These are phyloP conservation scores for Prenolepis imparis DNA, from an alignment of 2,888 invertebrate species.

Conservation along the genomic window DNA sequence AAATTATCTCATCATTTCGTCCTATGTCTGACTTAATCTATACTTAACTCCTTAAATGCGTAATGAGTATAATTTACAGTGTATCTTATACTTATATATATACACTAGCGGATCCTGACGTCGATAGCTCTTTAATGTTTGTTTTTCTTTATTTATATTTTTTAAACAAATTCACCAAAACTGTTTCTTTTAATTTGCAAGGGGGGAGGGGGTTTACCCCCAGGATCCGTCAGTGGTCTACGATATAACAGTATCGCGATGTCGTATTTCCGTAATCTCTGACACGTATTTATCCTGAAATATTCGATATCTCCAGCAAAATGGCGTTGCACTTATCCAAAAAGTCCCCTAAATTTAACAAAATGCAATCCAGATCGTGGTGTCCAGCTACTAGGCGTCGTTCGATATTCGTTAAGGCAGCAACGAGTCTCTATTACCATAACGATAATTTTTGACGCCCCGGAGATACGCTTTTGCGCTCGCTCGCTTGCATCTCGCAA, in stretches of 20 bases:
- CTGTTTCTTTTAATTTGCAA: too few relatives aligned
- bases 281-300: constrained; percentile 46
- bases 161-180: too few relatives aligned
- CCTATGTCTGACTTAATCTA: too few relatives aligned
- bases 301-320: constrained; percentile 47
- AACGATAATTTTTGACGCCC: constrained; percentile 4
- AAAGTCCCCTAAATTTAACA: constrained; percentile 25
- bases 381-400: not conserved
- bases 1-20: too few relatives aligned
- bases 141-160: too few relatives aligned
- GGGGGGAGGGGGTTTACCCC: too few relatives aligned
- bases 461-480: constrained; percentile 3
- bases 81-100: too few relatives aligned
- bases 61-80: too few relatives aligned
- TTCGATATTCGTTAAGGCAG: constrained; percentile 12
- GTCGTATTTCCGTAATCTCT: constrained; percentile 14
- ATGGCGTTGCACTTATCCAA: constrained; percentile 7
- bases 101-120: too few relatives aligned
- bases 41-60: too few relatives aligned
- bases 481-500: constrained; percentile 25
- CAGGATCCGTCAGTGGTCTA: too few relatives aligned
- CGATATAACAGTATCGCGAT: constrained; percentile 33
- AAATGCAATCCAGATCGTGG: not conserved
- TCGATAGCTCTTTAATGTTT: too few relatives aligned
- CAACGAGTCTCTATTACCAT: not conserved